These are phyloP conservation scores for Hemibagrus guttatus DNA, from an alignment of 2,797 vertebrate genomes.

Conservation along the genomic window DNA sequence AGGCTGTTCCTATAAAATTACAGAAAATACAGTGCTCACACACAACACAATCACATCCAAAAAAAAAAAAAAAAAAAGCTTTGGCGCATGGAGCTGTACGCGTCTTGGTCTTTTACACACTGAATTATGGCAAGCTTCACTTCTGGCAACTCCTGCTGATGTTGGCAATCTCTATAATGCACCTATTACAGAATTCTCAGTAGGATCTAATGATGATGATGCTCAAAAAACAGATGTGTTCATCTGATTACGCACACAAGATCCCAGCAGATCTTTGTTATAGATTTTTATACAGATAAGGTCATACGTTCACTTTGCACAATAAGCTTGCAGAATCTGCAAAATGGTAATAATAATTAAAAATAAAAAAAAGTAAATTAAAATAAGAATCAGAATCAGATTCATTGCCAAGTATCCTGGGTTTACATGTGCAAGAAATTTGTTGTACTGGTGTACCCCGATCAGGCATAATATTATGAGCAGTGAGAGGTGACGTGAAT, in stretches of 20 bases:
- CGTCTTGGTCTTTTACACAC: neutral
- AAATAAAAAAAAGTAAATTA: too few species aligned
- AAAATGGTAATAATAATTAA: too few species aligned
- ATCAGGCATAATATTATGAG: too few species aligned
- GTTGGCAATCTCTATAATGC: neutral
- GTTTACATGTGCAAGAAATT: too few species aligned
- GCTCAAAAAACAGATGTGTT: constrained; percentile 5
- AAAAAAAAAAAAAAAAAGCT: too few species aligned
- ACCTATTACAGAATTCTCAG: constrained; percentile 8
- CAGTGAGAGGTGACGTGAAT: too few species aligned
- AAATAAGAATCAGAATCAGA: too few species aligned
- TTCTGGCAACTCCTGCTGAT: constrained; percentile 7
- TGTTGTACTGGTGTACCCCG: too few species aligned
- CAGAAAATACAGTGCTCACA: neutral
- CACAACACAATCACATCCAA: neutral
- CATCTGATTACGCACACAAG: neutral
- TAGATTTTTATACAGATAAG: neutral
- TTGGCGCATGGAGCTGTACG: neutral
- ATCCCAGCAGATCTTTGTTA: neutral
- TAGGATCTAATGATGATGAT: neutral
- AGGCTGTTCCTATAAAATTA: constrained; percentile 21
- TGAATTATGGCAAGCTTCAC: neutral
- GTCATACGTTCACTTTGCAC: too few species aligned
- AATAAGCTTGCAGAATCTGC: too few species aligned
- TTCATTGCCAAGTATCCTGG: too few species aligned